A percentile compares a stretch with the other conserved stretches of the same genome.
These are phyloP conservation scores for Argyrosomus regius DNA, from an alignment of 2,797 vertebrate genomes.

Conservation along the genomic window DNA sequence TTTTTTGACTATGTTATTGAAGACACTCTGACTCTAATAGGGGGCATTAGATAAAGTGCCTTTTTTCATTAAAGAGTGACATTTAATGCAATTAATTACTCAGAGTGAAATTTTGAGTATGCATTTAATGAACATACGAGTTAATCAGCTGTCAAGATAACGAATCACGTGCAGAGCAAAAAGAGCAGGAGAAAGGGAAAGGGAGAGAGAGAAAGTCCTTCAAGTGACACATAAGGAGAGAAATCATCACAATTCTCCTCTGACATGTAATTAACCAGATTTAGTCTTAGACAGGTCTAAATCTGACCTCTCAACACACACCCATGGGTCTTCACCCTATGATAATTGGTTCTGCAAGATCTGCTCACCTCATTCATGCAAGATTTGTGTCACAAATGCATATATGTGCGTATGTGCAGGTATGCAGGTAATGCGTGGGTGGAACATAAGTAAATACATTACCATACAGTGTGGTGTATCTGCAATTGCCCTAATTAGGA, in stretches of 20 bases:
- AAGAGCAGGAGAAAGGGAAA: neutral
- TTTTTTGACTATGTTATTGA: neutral
- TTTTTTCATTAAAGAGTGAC: neutral
- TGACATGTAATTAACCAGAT: constrained; percentile 29
- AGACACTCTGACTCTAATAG: neutral
- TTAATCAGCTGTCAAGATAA: constrained; percentile 14
- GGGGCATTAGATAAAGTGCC: neutral
- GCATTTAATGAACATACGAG: neutral
- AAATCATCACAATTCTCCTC: neutral
- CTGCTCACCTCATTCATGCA: neutral
- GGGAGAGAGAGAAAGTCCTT: neutral
- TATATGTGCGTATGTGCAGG: neutral
- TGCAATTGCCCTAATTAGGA: neutral
- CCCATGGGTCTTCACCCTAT: neutral
- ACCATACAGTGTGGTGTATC: neutral
- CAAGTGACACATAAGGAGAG: constrained; percentile 24
- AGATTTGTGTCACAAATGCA: neutral
- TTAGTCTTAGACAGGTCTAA: neutral
- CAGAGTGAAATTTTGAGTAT: neutral
- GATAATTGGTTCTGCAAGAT: neutral
- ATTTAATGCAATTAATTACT: neutral
- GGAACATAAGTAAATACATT: neutral
- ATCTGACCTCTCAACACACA: neutral
- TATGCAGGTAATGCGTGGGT: constrained; percentile 11
- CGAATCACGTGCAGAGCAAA: neutral